These are phyloP conservation scores for Calliphora vomitoria DNA, from an alignment of 2,888 invertebrate genomes.

Conservation along the genomic window DNA sequence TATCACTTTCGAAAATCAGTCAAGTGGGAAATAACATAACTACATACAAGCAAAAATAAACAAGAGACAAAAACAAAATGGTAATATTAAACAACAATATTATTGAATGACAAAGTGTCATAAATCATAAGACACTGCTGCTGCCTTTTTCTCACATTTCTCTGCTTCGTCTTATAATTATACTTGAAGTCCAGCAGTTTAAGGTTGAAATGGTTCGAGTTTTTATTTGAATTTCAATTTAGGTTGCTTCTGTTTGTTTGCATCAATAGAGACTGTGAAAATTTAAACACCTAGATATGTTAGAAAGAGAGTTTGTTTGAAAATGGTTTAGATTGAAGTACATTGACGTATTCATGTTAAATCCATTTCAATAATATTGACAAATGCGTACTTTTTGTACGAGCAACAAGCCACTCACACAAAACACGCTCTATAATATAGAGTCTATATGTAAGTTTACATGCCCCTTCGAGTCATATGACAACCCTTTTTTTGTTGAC, in stretches of 20 bases:
- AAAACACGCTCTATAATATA: not conserved
- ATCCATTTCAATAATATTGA: constrained; percentile 2
- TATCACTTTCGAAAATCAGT: no score
- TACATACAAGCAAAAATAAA: not conserved
- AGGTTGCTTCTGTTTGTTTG: not conserved
- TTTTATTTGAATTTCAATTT: constrained; percentile 9
- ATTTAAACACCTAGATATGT: not conserved
- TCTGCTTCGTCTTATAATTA: not conserved
- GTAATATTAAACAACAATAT: not conserved
- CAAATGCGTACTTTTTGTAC: not conserved
- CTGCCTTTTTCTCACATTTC: constrained; percentile 25
- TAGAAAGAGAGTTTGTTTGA: not conserved
- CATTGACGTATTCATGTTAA: not conserved
- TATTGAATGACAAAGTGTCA: constrained; percentile 55
- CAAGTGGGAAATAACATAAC: not conserved
- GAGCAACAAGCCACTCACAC: not conserved
- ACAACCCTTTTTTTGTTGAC: not conserved
- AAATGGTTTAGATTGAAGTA: not conserved
- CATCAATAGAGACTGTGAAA: not conserved
- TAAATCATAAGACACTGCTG: constrained; percentile 50
- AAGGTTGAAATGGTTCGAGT: constrained; percentile 14
- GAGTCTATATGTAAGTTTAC: not conserved
- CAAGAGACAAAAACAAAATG: not conserved
- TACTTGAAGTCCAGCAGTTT: constrained; percentile 28
- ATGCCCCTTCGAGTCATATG: not conserved